These are phyloP conservation scores for Ochlodes sylvanus DNA, from an alignment of 2,888 invertebrate genomes.

Conservation along the genomic window DNA sequence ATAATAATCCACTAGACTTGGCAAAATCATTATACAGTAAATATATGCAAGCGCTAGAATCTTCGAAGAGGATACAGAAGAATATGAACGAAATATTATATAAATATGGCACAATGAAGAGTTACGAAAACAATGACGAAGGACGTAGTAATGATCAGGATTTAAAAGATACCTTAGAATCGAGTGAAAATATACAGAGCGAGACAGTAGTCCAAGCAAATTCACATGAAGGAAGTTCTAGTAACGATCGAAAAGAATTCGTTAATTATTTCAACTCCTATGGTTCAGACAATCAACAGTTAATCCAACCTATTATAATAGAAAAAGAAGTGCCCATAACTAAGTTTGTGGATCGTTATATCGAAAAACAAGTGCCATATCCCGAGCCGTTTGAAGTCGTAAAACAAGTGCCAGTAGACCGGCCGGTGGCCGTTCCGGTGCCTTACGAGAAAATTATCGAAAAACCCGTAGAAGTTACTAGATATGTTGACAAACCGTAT, in stretches of 20 bases:
- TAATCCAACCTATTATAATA: slow-evolving; percentile 76
- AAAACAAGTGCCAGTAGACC: slow-evolving; percentile 68
- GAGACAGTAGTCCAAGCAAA: slow-evolving; percentile 59
- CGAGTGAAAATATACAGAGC: slow-evolving; percentile 64
- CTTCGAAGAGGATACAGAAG: slow-evolving; percentile 66
- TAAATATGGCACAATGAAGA: slow-evolving; percentile 45
- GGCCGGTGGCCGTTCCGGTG: slow-evolving; percentile 74
- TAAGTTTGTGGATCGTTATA: slow-evolving; percentile 72
- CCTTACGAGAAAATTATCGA: slow-evolving; percentile 82
- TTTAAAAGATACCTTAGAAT: slow-evolving; percentile 60
- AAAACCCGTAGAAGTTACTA: slow-evolving; percentile 80
- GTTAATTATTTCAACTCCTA: slow-evolving; percentile 56
- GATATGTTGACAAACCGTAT: slow-evolving; percentile 84
- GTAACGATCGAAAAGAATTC: slow-evolving; percentile 57
- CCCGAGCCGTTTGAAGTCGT: slow-evolving; percentile 68
- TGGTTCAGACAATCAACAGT: slow-evolving; percentile 57
- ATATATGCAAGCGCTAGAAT: slow-evolving; percentile 69
- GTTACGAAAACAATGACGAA: slow-evolving; percentile 57
- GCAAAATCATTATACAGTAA: slow-evolving; percentile 66
- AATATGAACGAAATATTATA: slow-evolving; percentile 59
- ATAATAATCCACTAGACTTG: slow-evolving; percentile 57
- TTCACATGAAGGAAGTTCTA: slow-evolving; percentile 52
- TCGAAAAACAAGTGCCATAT: slow-evolving; percentile 76
- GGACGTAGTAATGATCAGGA: slow-evolving; percentile 52
- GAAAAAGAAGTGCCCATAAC: slow-evolving; percentile 78